Percentiles rank a stretch among this genome's conserved stretches.
Conservation (phyloP, 2,888 invertebrate species). For the Oscheius sp. region DNA sequence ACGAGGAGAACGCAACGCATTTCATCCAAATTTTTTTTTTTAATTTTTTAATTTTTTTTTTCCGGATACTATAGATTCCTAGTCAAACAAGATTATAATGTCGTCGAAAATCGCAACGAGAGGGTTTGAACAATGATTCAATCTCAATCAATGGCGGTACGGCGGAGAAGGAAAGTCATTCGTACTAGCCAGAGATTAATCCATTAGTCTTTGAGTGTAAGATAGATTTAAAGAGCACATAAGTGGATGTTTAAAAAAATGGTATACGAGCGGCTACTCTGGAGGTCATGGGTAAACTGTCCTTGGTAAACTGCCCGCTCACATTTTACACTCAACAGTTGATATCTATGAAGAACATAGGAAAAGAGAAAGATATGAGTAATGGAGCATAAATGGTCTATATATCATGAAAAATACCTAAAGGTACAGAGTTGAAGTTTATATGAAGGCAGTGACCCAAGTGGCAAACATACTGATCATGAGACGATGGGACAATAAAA, state of each 20-base stretch:
- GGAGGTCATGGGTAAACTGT: not conserved
- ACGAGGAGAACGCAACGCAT: not conserved
- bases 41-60: too few relatives aligned
- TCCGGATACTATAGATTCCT: too few relatives aligned
- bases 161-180: not conserved
- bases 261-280: not conserved
- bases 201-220: not conserved
- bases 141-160: too few relatives aligned
- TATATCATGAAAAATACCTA: too few relatives aligned
- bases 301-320: constrained; percentile 2
- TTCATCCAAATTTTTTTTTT: not conserved
- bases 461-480: too few relatives aligned
- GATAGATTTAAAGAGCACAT: not conserved
- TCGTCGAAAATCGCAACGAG: not conserved
- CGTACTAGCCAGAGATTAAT: not conserved
- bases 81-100: not conserved
- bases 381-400: too few relatives aligned
- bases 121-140: too few relatives aligned
- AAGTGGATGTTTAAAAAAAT: too few relatives aligned
- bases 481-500: too few relatives aligned
- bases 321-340: not conserved
- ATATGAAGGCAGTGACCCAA: too few relatives aligned
- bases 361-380: not conserved
- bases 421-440: too few relatives aligned
- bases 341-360: not conserved